Evolutionary conservation across 1,140 invertebrate genomes (phyloP).

Genomic region (silkworm (Bombyx mori)): ASM3026992v2 NC_085129.1:6121501-6122000

Average conservation of each 20-base stretch:
- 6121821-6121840: conserved; percentile 47
- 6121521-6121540: too few species aligned
- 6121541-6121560: too few species aligned
- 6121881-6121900: conserved; percentile 25
- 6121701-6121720: too few species aligned
- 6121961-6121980: background rate
- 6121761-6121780: conserved; percentile 34
- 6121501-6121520: too few species aligned
- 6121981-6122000: background rate
- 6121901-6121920: conserved; percentile 46
- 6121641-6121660: too few species aligned
- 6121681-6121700: too few species aligned
- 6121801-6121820: conserved; percentile 57
- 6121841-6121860: conserved; percentile 42
- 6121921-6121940: conserved; percentile 51
- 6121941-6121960: conserved; percentile 54
- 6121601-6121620: too few species aligned
- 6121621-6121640: too few species aligned
- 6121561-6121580: too few species aligned
- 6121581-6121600: too few species aligned
- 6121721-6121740: conserved; percentile 1
- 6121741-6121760: conserved; percentile 4
- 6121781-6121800: conserved; percentile 59
- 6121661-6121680: too few species aligned
- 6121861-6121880: conserved; percentile 44